Conservation (phyloP, 2,113 vertebrate species). For the Callionymus lyra region DNA sequence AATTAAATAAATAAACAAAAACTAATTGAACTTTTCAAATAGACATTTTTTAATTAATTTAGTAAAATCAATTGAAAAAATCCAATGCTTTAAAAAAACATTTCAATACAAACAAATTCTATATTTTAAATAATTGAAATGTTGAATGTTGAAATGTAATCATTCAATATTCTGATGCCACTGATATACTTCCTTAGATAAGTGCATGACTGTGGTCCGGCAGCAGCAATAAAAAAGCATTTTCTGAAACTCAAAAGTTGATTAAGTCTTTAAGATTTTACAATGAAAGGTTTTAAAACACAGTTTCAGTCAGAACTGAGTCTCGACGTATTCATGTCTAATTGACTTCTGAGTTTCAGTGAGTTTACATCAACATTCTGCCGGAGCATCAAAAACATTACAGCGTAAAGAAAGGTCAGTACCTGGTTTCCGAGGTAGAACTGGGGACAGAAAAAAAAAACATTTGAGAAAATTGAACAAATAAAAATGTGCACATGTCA, state of each 20-base stretch:
- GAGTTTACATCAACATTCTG: conserved; percentile 34
- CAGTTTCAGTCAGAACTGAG: background rate
- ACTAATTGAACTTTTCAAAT: too few relatives aligned
- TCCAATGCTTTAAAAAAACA: too few relatives aligned
- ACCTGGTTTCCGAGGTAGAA: conserved; percentile 99
- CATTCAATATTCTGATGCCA: too few relatives aligned
- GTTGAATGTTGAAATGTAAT: too few relatives aligned
- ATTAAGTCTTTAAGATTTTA: conserved; percentile 9
- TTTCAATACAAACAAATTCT: too few relatives aligned
- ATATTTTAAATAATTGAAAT: too few relatives aligned
- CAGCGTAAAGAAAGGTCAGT: conserved; percentile 52
- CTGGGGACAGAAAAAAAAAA: conserved; percentile 78
- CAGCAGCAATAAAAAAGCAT: too few relatives aligned
- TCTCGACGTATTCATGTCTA: background rate
- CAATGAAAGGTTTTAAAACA: background rate
- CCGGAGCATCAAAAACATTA: conserved; percentile 28
- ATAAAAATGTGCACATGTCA: background rate
- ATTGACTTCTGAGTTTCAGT: conserved; percentile 61
- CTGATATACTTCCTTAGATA: too few relatives aligned
- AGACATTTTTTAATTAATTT: too few relatives aligned
- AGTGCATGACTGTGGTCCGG: too few relatives aligned
- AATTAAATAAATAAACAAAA: too few relatives aligned
- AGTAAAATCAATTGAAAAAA: too few relatives aligned
- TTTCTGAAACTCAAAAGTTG: conserved; percentile 68
- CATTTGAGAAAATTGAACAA: conserved; percentile 10